phyloP scores from a whole-genome alignment of 2,113 vertebrate genomes.

The Ciconia stormi region DNA sequence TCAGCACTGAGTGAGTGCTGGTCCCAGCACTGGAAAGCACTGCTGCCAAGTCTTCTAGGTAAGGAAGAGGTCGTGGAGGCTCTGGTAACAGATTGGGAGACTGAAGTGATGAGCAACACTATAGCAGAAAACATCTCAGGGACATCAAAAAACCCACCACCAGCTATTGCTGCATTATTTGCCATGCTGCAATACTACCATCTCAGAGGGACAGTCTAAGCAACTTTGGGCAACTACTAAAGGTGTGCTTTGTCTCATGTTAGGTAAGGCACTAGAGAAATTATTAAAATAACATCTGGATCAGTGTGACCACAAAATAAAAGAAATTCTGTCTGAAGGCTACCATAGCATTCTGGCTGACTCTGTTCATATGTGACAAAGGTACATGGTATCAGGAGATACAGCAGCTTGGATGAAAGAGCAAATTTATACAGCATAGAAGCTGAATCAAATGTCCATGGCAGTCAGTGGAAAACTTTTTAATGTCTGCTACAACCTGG shows the following conservation, averaged over 20 bases:
- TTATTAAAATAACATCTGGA: not conserved
- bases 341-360: not conserved
- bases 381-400: not conserved
- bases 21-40: conserved; percentile 63
- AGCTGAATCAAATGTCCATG: not conserved
- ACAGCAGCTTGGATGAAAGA: not conserved
- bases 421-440: not conserved
- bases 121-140: not conserved
- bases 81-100: conserved; percentile 63
- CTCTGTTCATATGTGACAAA: not conserved
- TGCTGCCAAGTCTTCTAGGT: conserved; percentile 70
- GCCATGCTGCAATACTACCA: not conserved
- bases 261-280: not conserved
- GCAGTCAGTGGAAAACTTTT: not conserved
- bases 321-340: not conserved
- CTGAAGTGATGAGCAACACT: not conserved
- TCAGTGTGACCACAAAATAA: not conserved
- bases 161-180: not conserved
- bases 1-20: conserved; percentile 63
- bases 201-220: not conserved
- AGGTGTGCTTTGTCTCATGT: not conserved
- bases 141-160: not conserved
- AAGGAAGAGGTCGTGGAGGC: conserved; percentile 65
- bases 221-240: not conserved
- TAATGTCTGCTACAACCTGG: not conserved